Conservation (phyloP, 2,797 vertebrate species). For the Labeo calbasu region DNA sequence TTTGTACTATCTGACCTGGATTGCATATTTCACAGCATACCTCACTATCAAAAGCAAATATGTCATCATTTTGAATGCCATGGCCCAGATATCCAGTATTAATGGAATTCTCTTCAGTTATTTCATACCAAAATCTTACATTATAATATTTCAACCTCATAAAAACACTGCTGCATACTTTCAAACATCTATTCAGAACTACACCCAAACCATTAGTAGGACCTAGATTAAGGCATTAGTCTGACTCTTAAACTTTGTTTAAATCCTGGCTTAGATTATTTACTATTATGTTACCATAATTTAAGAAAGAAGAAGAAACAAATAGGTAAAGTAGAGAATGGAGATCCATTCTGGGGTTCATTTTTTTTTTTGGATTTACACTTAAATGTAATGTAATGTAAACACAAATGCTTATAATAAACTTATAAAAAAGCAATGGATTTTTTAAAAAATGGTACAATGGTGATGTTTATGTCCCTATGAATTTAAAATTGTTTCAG, state of each 20-base stretch:
- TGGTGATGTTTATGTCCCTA: too few species aligned
- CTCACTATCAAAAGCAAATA: constrained; percentile 60
- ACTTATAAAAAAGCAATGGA: too few species aligned
- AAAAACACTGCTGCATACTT: constrained; percentile 84
- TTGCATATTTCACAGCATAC: constrained; percentile 69
- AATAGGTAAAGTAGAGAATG: too few species aligned
- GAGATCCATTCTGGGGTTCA: too few species aligned
- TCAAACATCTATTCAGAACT: constrained; percentile 83
- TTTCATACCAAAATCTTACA: constrained; percentile 83
- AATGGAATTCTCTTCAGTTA: constrained; percentile 79
- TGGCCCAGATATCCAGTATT: constrained; percentile 70
- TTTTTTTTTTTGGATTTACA: neutral
- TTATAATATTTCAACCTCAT: constrained; percentile 80
- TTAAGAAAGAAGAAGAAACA: too few species aligned
- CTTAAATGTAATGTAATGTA: neutral
- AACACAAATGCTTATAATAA: neutral
- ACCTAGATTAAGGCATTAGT: constrained; percentile 49
- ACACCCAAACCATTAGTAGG: constrained; percentile 78
- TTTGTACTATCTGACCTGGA: constrained; percentile 79
- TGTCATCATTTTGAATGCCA: constrained; percentile 39
- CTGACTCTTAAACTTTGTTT: too few species aligned
- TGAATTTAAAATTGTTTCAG: too few species aligned
- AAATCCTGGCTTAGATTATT: too few species aligned
- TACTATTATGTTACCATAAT: too few species aligned
- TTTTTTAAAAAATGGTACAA: too few species aligned